These are phyloP conservation scores for Allygus modestus DNA, from an alignment of 2,888 invertebrate genomes.

Conservation along the genomic window DNA sequence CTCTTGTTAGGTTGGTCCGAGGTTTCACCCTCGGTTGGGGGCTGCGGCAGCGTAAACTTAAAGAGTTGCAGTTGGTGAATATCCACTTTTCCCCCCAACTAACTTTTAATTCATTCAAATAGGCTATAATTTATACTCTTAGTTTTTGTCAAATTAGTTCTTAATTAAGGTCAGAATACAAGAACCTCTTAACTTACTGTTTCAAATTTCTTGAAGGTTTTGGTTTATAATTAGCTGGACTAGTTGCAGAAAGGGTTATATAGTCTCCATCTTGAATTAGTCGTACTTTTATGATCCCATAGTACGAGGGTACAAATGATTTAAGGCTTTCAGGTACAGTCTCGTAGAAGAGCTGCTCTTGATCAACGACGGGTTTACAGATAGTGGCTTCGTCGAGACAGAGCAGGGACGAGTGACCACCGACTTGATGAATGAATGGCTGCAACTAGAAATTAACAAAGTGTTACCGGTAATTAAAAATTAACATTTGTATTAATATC, in stretches of 20 bases:
- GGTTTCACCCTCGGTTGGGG: too few species aligned
- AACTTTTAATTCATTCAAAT: too few species aligned
- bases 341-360: constrained; percentile 78
- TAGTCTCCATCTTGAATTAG: constrained; percentile 76
- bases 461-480: background rate
- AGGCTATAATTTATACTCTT: too few species aligned
- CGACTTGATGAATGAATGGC: constrained; percentile 78
- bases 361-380: constrained; percentile 77
- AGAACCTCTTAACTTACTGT: constrained; percentile 55
- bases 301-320: constrained; percentile 77
- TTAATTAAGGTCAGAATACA: too few species aligned
- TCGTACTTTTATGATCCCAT: constrained; percentile 75
- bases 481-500: too few species aligned
- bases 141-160: too few species aligned
- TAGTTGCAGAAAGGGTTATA: constrained; percentile 75
- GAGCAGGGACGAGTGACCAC: constrained; percentile 77
- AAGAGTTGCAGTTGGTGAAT: too few species aligned
- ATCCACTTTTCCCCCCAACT: too few species aligned
- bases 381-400: constrained; percentile 76
- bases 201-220: constrained; percentile 62
- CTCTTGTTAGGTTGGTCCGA: too few species aligned
- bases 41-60: too few species aligned
- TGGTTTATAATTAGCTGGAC: constrained; percentile 72
- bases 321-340: constrained; percentile 76
- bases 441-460: constrained; percentile 73